Base-by-base conservation (phyloP, 2,797 vertebrate genomes). In the Phaenicophaeus curvirostris region DNA sequence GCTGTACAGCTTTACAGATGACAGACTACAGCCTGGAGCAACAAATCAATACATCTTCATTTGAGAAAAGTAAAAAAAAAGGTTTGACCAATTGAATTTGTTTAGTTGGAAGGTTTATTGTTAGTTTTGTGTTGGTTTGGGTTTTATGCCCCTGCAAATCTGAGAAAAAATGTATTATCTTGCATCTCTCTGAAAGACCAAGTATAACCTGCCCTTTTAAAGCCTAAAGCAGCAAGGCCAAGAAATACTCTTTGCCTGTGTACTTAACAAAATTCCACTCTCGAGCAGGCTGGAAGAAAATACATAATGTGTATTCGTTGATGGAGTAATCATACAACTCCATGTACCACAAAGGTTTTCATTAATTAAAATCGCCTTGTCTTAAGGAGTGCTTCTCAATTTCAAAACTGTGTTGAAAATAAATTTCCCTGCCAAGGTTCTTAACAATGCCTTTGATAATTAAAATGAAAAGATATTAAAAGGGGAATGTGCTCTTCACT, bases 361-460 rank as follows among this genome's bases (percentile, higher is more conserved):
- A 91, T 90, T 16, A 44, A 44, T 44, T 86, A 90, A 68, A 90
- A 53, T 12, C 33, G 8, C n/a, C 91, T 61, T 78, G 65, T 93
- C 87, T 91, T 57, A 31, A 93, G 42, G 23, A 83, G 44, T 15
- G 24, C 11, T 12, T 75, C 54, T 68, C 44, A 10, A 25, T 81
- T 39, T 57, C 73, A 89, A 89, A 85, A 41, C 19, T 37, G 14
- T 2, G 24, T 59, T 55, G 94, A 93, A 93, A 85, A 77, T 30
- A 63, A 42, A 71, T 69, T 50, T 58, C 61, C 17, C 42, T 54
- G n/a, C 41, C 33, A 83, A 17, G 7, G 17, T 68, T 91, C 61
- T 24, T 68, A 55, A 68, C 41, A 74, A 80, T 41, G 39, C 11
- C 37, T 94, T 57, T 68, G 19, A 75, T 59, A 14, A 69, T 85